phyloP scores from a whole-genome alignment of 1,140 invertebrate genomes.

The Lucilia sericata region DNA sequence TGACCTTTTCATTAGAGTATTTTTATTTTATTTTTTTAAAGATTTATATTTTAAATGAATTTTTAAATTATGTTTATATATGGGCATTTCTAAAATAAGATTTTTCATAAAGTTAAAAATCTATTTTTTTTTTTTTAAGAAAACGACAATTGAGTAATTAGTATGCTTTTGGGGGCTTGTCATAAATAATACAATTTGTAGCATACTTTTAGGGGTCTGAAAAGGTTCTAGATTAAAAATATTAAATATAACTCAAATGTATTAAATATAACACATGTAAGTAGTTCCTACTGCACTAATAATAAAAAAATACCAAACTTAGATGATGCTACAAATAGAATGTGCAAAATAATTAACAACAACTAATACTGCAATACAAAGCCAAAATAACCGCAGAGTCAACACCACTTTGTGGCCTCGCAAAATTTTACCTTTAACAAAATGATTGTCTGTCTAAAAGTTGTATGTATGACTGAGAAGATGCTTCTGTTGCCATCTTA shows the following conservation, averaged over 20 bases:
- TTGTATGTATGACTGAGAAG: neutral
- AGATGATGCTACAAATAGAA: neutral
- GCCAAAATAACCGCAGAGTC: neutral
- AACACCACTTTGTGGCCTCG: neutral
- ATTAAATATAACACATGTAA: neutral
- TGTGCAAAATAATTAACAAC: neutral
- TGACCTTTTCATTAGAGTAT: constrained; percentile 8
- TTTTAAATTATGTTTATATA: too few relatives aligned
- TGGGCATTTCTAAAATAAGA: too few relatives aligned
- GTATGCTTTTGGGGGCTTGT: too few relatives aligned
- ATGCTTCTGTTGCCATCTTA: too few relatives aligned
- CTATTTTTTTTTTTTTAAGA: too few relatives aligned
- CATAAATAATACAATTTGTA: too few relatives aligned
- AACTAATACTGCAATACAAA: neutral
- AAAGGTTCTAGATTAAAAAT: too few relatives aligned
- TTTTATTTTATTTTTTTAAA: neutral
- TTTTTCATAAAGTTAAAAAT: too few relatives aligned
- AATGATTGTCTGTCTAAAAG: neutral
- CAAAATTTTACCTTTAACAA: neutral
- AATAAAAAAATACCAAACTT: too few relatives aligned
- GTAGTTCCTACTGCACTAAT: neutral
- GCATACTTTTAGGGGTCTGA: too few relatives aligned
- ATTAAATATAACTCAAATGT: too few relatives aligned
- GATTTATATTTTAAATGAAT: neutral
- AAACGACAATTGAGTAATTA: too few relatives aligned